Evolutionary conservation across 2,113 vertebrate genomes (phyloP).

Genomic region (Strix aluco): DNA sequence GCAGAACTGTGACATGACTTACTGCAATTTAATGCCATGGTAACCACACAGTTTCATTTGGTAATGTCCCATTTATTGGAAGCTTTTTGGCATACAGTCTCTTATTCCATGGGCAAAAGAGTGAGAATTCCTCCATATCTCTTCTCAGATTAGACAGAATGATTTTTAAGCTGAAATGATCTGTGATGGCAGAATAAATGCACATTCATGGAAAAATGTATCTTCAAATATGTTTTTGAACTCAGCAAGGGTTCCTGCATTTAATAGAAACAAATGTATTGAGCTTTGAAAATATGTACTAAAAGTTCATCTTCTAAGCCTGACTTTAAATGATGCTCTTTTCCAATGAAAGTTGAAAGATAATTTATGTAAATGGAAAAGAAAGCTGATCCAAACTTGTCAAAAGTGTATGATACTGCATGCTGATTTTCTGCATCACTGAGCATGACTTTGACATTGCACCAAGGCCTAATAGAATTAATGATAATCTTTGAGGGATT

Average conservation of each 20-base stretch:
- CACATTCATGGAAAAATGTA: not conserved
- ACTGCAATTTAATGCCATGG: not conserved
- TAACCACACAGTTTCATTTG: not conserved
- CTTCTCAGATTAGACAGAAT: not conserved
- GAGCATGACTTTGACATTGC: not conserved
- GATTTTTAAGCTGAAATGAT: not conserved
- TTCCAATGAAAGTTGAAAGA: not conserved
- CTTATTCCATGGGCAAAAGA: not conserved
- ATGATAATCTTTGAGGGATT: slow-evolving; percentile 1
- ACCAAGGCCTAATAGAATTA: not conserved
- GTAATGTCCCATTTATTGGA: not conserved
- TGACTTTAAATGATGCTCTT: not conserved
- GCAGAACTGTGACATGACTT: not conserved
- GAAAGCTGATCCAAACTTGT: not conserved
- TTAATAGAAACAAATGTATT: not conserved
- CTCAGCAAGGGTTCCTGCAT: not conserved
- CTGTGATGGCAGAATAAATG: not conserved
- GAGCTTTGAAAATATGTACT: not conserved
- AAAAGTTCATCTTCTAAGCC: not conserved
- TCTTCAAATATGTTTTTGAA: not conserved
- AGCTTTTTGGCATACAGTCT: not conserved
- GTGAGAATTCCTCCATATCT: not conserved
- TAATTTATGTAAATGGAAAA: not conserved
- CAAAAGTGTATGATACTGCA: not conserved
- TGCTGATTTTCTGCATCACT: not conserved